These are phyloP conservation scores for Sprattus sprattus DNA, from an alignment of 2,113 vertebrate species.

Conservation along the genomic window DNA sequence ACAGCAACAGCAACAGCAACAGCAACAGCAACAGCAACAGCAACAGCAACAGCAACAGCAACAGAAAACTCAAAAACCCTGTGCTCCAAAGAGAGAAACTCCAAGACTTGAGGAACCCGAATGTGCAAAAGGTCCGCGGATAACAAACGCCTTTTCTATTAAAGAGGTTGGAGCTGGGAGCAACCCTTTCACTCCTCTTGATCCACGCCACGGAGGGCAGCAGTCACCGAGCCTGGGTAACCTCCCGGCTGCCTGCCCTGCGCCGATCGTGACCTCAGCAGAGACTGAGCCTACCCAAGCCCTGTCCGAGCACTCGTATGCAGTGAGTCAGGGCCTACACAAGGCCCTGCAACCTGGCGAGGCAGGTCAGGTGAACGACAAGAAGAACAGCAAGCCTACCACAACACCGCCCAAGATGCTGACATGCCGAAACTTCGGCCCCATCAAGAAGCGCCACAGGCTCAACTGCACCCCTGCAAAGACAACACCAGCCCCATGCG, in stretches of 20 bases:
- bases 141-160: conserved; percentile 98
- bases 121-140: conserved; percentile 84
- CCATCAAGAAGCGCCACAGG: conserved; percentile 75
- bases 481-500: conserved; percentile 48
- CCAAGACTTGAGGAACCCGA: conserved; percentile 80
- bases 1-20: conserved; percentile 6
- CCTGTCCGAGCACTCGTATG: conserved; percentile 92
- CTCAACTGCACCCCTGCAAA: conserved; percentile 51
- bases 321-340: conserved; percentile 68
- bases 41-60: conserved; percentile 31
- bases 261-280: conserved; percentile 61
- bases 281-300: conserved; percentile 81
- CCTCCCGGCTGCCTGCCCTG: conserved; percentile 57
- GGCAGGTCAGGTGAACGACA: conserved; percentile 51
- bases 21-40: conserved; percentile 35
- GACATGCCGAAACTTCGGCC: conserved; percentile 63
- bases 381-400: conserved; percentile 51
- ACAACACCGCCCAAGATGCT: conserved; percentile 57
- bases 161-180: conserved; percentile 82
- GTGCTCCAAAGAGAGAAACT: conserved; percentile 62
- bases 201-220: conserved; percentile 77
- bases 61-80: conserved; percentile 43
- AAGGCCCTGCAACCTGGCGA: conserved; percentile 56
- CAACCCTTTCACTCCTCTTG: conserved; percentile 85
- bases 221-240: conserved; percentile 73